A percentile compares a stretch with the other conserved stretches of the same genome.
Evolutionary conservation across 2,113 vertebrate species (phyloP).

Genomic region (Camelus bactrianus): DNA sequence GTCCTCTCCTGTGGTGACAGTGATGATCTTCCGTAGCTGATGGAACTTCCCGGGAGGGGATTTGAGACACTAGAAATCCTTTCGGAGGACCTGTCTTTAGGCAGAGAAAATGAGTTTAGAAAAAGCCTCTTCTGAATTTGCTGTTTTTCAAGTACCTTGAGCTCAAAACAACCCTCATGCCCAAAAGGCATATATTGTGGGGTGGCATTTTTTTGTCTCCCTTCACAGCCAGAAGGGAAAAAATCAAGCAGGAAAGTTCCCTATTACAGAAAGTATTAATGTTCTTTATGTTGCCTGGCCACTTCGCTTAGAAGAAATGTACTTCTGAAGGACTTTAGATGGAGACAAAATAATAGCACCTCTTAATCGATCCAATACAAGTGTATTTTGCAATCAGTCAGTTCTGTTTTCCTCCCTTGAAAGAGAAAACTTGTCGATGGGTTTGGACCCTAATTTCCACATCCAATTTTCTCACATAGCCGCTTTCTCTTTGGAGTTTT

Average conservation of each 20-base stretch:
- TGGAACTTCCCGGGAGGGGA: neutral
- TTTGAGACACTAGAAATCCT: neutral
- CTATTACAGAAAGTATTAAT: neutral
- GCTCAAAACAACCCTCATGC: neutral
- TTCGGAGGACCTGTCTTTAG: neutral
- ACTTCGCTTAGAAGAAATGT: neutral
- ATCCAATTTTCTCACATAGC: neutral
- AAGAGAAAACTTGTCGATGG: neutral
- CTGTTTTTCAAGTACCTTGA: neutral
- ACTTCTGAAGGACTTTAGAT: neutral
- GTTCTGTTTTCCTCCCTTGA: neutral
- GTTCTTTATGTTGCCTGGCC: neutral
- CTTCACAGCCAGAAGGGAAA: neutral
- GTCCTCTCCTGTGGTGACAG: neutral
- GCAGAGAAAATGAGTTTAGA: neutral
- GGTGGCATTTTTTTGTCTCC: neutral
- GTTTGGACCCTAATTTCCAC: slow-evolving; percentile 34
- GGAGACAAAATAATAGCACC: neutral
- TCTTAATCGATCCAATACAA: slow-evolving; percentile 29
- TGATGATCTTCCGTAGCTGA: neutral
- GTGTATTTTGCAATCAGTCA: slow-evolving; percentile 19
- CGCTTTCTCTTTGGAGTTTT: slow-evolving; percentile 4
- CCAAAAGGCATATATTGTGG: neutral
- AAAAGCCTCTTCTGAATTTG: neutral
- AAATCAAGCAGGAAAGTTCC: neutral